phyloP scores from a whole-genome alignment of 1,140 invertebrate genomes.

The Ectropis grisescens region DNA sequence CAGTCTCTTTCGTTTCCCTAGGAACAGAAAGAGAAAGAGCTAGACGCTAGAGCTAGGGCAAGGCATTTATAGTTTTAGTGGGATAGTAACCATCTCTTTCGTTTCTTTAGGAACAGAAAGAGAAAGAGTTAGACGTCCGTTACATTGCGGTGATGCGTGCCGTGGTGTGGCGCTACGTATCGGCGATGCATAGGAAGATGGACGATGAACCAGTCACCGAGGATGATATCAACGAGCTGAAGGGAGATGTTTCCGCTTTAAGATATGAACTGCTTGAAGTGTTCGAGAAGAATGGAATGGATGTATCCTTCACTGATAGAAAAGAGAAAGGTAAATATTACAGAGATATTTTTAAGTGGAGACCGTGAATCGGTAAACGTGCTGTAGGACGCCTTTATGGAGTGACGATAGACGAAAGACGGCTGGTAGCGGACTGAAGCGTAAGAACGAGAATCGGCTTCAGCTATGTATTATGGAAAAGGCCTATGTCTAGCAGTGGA shows the following conservation, averaged over 20 bases:
- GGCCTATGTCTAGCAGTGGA: too few relatives aligned
- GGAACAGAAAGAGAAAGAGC: conserved; percentile 73
- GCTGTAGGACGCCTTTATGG: too few relatives aligned
- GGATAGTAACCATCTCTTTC: conserved; percentile 1
- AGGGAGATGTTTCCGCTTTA: conserved; percentile 87
- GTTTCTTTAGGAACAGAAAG: conserved; percentile 58
- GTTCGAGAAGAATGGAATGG: conserved; percentile 83
- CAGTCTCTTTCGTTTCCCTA: conserved; percentile 7
- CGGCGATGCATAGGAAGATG: conserved; percentile 80
- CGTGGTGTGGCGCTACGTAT: conserved; percentile 88
- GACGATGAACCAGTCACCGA: conserved; percentile 87
- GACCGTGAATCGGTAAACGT: too few relatives aligned
- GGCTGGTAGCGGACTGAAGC: too few relatives aligned
- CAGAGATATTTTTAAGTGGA: too few relatives aligned
- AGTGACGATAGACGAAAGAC: too few relatives aligned
- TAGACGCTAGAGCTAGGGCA: too few relatives aligned
- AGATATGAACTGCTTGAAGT: conserved; percentile 89
- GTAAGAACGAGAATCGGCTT: too few relatives aligned
- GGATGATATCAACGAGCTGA: conserved; percentile 94
- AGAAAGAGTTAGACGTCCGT: conserved; percentile 75
- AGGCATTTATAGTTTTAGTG: too few relatives aligned
- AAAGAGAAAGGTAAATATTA: conserved; percentile 76
- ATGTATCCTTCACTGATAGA: conserved; percentile 77
- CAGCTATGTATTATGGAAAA: background rate
- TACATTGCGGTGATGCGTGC: conserved; percentile 86